Evolutionary conservation across 2,113 vertebrate species (phyloP).

Genomic region (Elaphurus davidianus): DNA sequence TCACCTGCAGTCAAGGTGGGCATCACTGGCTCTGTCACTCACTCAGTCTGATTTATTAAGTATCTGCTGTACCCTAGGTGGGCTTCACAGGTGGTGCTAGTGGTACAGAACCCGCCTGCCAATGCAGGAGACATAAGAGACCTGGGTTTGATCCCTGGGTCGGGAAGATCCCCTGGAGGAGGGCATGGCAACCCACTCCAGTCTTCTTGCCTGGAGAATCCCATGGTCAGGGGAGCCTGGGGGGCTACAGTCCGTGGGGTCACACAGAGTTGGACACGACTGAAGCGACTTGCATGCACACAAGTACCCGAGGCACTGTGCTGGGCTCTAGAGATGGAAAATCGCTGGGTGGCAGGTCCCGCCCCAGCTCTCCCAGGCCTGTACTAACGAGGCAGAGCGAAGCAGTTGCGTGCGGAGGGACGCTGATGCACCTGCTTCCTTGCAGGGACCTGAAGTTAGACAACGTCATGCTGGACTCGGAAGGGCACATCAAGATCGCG

Average conservation of each 20-base stretch:
- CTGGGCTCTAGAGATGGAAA: not conserved
- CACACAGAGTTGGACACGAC: not conserved
- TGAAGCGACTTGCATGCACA: not conserved
- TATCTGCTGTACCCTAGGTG: not conserved
- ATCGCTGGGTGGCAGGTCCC: not conserved
- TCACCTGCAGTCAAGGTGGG: not conserved
- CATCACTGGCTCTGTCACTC: not conserved
- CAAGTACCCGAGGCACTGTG: accelerated
- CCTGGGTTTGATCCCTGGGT: not conserved
- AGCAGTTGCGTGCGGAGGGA: accelerated
- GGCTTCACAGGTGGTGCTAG: not conserved
- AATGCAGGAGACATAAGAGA: not conserved
- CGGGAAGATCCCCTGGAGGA: not conserved
- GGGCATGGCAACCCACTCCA: not conserved
- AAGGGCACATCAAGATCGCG: constrained; percentile 98
- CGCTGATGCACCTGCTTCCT: constrained; percentile 39
- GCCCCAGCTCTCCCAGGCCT: not conserved
- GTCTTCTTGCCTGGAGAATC: not conserved
- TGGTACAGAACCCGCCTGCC: not conserved
- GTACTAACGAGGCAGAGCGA: accelerated
- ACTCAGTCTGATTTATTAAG: not conserved
- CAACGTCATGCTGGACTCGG: constrained; percentile 96
- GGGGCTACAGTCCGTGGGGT: not conserved
- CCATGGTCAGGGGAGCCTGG: not conserved
- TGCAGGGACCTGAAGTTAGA: constrained; percentile 96